A percentile compares a stretch with the other conserved stretches of the same genome.
Conservation (phyloP, 1,140 invertebrate species). For the Panagrolaimus sp. region DNA sequence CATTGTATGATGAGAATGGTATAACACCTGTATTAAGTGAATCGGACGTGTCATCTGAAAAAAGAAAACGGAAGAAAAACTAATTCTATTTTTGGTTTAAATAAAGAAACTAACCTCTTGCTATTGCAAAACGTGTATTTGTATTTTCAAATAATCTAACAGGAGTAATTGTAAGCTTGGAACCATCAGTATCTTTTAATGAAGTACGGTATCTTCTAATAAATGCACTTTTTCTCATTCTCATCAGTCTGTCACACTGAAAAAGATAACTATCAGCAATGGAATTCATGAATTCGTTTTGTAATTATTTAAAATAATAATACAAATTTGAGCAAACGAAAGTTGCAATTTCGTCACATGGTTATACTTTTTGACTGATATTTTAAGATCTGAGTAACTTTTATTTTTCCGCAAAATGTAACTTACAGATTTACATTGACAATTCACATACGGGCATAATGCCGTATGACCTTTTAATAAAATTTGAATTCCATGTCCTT, state of each 20-base stretch:
- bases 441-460: background rate
- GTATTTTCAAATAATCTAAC: background rate
- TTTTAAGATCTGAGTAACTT: too few species aligned
- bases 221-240: constrained; percentile 1
- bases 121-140: constrained; percentile 6
- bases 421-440: constrained; percentile 11
- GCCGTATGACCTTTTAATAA: constrained; percentile 11
- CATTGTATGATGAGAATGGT: too few species aligned
- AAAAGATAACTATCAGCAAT: too few species aligned
- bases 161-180: background rate
- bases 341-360: too few species aligned
- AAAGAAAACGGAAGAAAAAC: too few species aligned
- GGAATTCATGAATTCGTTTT: too few species aligned
- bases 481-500: background rate
- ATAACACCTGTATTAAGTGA: too few species aligned
- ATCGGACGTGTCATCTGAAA: too few species aligned
- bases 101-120: background rate
- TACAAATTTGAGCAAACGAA: too few species aligned
- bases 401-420: too few species aligned
- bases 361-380: too few species aligned
- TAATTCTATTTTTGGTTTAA: background rate
- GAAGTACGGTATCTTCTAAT: background rate
- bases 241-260: background rate
- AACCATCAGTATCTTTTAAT: background rate
- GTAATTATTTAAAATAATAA: too few species aligned